A percentile compares a stretch with the other conserved stretches of the same genome.
Conservation (phyloP, 2,113 vertebrate genomes). For the Tapirus terrestris region DNA sequence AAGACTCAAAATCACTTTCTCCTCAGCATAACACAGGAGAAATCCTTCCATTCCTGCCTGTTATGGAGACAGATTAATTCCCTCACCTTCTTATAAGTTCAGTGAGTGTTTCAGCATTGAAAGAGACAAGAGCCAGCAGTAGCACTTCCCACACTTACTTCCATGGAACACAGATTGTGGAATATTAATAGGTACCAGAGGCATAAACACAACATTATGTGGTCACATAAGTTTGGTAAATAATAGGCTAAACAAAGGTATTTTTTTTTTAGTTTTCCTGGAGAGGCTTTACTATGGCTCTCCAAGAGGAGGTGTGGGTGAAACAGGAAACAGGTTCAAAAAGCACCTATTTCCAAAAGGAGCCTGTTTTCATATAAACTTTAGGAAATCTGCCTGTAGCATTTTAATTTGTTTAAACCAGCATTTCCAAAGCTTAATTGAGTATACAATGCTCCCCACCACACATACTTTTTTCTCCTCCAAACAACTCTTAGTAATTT, state of each 20-base stretch:
- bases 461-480: not conserved
- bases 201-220: not conserved
- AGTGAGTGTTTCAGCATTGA: not conserved
- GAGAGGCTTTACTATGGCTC: not conserved
- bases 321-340: not conserved
- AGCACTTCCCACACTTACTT: not conserved
- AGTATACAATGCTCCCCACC: not conserved
- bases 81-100: not conserved
- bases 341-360: not conserved
- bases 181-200: not conserved
- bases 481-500: not conserved
- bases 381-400: not conserved
- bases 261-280: not conserved
- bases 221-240: not conserved
- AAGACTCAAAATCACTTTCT: not conserved
- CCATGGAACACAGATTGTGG: not conserved
- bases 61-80: not conserved
- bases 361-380: not conserved
- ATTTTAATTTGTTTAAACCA: not conserved
- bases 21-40: not conserved
- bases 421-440: not conserved
- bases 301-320: not conserved
- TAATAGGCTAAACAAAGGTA: not conserved
- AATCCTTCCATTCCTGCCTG: not conserved
- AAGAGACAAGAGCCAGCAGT: not conserved